Evolutionary conservation across 1,140 invertebrate genomes (phyloP), one percentile per base, ranked within the genome.

Genomic region (Steinernema khuongi): DNA sequence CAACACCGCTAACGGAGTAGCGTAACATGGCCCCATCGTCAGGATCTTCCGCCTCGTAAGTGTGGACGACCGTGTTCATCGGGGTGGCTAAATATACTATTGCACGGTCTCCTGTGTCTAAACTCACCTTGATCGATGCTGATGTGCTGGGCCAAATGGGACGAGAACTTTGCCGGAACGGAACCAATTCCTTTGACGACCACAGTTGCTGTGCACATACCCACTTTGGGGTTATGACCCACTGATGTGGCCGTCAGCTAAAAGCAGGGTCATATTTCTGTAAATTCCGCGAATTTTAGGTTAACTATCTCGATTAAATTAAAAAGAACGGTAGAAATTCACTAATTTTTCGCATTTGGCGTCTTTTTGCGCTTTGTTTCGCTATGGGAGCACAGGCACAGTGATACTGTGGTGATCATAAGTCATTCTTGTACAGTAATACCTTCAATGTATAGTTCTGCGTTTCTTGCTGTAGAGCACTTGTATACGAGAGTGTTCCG

Each of bases 391-490:
- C n/a, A n/a, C n/a, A n/a, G n/a, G n/a, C n/a, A n/a, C n/a, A n/a
- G n/a, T n/a, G n/a, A n/a, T n/a, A n/a, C n/a, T n/a, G n/a, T n/a
- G n/a, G n/a, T n/a, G n/a, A n/a, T n/a, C n/a, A n/a, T n/a, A n/a
- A n/a, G n/a, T n/a, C n/a, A n/a, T n/a, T n/a, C n/a, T n/a, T n/a
- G n/a, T n/a, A n/a, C n/a, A n/a, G n/a, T n/a, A 11, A 14, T 17
- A 60, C 50, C 50, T 60, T 60, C 19, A 60, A 60, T 22, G 50
- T n/a, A 22, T 60, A 60, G 22, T 60, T 60, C 50, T 26, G 50
- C 50, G 50, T 60, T 7, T 60, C 11, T 26, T 60, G 4, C 4
- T 22, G 50, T 4, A 60, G 50, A 60, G 4, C 19, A 4, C 50
- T 22, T 11, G 4, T 22, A 26, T 60, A 60, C 14, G 26, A 60